Percentiles rank a stretch among this genome's conserved stretches.
phyloP scores from a whole-genome alignment of 2,888 invertebrate species.

The Leptogaster cylindrica region DNA sequence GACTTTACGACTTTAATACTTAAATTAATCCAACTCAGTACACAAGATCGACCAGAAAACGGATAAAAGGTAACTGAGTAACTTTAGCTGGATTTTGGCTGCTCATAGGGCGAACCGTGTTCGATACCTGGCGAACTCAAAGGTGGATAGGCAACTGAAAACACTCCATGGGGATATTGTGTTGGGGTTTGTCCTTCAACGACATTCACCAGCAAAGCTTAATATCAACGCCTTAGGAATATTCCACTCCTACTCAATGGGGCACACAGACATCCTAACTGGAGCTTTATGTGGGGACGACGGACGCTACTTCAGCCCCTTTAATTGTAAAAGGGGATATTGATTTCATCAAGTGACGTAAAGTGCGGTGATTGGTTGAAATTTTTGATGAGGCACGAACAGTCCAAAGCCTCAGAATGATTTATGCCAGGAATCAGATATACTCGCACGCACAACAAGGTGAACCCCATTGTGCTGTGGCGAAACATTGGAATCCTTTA shows the following conservation, averaged over 20 bases:
- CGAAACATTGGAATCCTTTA: too few species aligned
- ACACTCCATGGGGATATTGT: constrained; percentile 18
- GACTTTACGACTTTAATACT: background rate
- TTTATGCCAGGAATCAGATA: background rate
- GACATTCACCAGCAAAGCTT: constrained; percentile 34
- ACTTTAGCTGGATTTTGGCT: constrained; percentile 3
- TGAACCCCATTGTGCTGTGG: too few species aligned
- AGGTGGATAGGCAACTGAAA: constrained; percentile 45
- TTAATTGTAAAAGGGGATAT: constrained; percentile 21
- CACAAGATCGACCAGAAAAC: background rate
- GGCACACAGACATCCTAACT: background rate
- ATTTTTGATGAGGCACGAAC: constrained; percentile 4
- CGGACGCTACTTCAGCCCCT: background rate
- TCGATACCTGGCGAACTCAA: constrained; percentile 30
- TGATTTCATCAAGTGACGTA: constrained; percentile 17
- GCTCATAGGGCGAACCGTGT: constrained; percentile 3
- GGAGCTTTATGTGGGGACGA: constrained; percentile 13
- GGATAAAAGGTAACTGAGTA: background rate
- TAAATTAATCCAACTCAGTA: background rate
- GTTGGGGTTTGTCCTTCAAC: constrained; percentile 26
- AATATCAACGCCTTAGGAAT: background rate
- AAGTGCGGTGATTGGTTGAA: background rate
- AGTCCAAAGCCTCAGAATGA: background rate
- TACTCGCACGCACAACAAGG: too few species aligned
- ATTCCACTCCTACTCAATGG: constrained; percentile 4